Evolutionary conservation across 2,797 vertebrate genomes (phyloP).

Genomic region (Macrochelys suwanniensis): DNA sequence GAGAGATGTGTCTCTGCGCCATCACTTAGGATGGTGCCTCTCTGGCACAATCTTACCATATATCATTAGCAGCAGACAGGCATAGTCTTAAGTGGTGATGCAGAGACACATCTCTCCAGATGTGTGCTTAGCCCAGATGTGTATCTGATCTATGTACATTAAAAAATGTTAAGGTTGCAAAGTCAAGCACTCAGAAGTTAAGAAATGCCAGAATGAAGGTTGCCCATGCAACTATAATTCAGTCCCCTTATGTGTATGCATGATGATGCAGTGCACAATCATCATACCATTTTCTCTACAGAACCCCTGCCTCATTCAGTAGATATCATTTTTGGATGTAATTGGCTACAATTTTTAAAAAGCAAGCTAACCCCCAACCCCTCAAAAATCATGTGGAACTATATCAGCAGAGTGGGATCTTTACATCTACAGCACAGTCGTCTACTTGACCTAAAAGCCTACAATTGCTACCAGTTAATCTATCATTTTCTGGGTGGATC

Average conservation of each 20-base stretch:
- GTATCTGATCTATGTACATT: neutral
- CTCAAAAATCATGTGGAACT: too few species aligned
- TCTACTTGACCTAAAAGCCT: too few species aligned
- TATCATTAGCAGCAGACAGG: neutral
- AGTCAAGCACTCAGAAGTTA: neutral
- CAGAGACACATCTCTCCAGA: neutral
- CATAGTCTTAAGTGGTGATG: rapidly evolving
- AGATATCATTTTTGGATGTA: neutral
- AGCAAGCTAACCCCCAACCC: neutral
- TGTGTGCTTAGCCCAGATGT: neutral
- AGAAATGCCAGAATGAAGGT: neutral
- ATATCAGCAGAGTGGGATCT: neutral
- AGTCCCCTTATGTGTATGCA: neutral
- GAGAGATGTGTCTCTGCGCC: too few species aligned
- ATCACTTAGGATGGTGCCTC: neutral
- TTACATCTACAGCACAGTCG: too few species aligned
- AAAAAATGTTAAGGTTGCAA: neutral
- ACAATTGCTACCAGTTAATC: too few species aligned
- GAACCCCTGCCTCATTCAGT: neutral
- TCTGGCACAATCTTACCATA: neutral
- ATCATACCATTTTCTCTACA: neutral
- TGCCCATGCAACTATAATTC: neutral
- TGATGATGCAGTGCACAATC: neutral
- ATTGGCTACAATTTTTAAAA: conserved; percentile 1
- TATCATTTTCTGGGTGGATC: too few species aligned